Base-by-base conservation (phyloP, 2,888 invertebrate species). In the Heliconius charithonia region DNA sequence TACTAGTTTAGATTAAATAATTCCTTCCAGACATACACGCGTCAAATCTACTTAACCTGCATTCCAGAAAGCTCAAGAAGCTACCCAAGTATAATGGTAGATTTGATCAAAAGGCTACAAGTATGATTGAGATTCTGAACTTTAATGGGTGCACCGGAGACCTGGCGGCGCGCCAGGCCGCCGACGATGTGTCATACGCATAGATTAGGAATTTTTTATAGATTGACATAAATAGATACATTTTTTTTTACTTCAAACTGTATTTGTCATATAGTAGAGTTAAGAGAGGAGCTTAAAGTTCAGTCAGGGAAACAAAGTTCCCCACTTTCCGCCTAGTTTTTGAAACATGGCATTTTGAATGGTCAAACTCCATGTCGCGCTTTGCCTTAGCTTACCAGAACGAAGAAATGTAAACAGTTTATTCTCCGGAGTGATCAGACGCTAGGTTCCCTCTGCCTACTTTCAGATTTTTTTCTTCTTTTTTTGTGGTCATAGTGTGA, bases 121-220 rank as follows among this genome's bases (percentile, higher is more conserved):
- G 51, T 76, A 77, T 75, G 71, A 80, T 80, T 75, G 80, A 77
- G 73, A 65, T 76, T 76, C 74, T 75, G 80, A 79, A 77, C 79
- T 80, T 78, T 80, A 79, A 80, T 80, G 80, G 79, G 65, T 51
- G 76, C 67, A 79, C 79, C 80, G 81, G 81, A 82, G 82, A 82
- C 82, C 37, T 84, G 85, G 84, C 82, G 71, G 59, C 75, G 66
- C 72, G 81, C 82, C 83, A 83, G 81, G 25, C 66, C 74, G 32
- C 78, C 74, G 69, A 71, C 80, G 37, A 65, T 80, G 76, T 80
- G 76, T 80, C 79, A 80, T 74, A 66, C 29, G 22, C 79, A 75
- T 32, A 77, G 80, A 79, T 37, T 72, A 75, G 32, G 22, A 27
- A 19, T 62, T 67, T 67, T 25, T 25, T 69, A 69, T 69, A 69